Evolutionary conservation across 2,888 invertebrate genomes (phyloP), one percentile per base, ranked within the genome.

Genomic region (Doris montereyensis): DNA sequence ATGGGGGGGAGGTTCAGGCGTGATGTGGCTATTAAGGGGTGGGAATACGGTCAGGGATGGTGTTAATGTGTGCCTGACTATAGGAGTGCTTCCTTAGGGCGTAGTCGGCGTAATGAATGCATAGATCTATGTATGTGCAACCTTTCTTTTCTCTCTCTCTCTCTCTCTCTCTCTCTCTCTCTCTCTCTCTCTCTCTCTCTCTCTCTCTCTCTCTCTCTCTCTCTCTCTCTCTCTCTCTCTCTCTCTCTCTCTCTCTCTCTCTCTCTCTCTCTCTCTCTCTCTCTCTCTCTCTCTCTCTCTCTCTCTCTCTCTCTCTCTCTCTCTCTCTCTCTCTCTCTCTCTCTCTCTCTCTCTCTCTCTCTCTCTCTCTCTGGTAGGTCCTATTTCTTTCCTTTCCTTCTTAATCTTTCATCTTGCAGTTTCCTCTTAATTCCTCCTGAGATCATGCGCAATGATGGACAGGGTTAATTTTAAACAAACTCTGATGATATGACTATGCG

Each of bases 241-340:
- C 58, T 57, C 58, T 58, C 13, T 26, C 28, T 28, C 30, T 17
- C n/a, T 28, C 28, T 26, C 17, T 28, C 26, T 26, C 13, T 17
- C 24, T 32, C 28, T 58, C 28, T 52, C 52, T 58, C 58, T 17
- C 58, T 28, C 52, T 21, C 73, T 32, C 70, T 17, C 34, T 10
- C 32, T 17, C 34, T 17, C 34, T n/a, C 70, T 1, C 32, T 4
- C 4, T 26, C 28, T 24, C 2, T 26, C 68, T 24, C 28, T 17
- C 17, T 21, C 10, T 70, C 34, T 28, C 21, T 32, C 21, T 26
- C 34, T 32, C 21, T 32, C 32, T 32, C 70, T 32, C 35, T 35
- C 21, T 32, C 34, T 70, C n/a, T 73, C 70, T 70, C 35, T 32
- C n/a, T 70, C 34, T 1, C 28, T 2, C 72, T 72, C 28, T n/a